Conservation (phyloP, 2,888 invertebrate genomes). For the Sarcophaga rosellei region DNA sequence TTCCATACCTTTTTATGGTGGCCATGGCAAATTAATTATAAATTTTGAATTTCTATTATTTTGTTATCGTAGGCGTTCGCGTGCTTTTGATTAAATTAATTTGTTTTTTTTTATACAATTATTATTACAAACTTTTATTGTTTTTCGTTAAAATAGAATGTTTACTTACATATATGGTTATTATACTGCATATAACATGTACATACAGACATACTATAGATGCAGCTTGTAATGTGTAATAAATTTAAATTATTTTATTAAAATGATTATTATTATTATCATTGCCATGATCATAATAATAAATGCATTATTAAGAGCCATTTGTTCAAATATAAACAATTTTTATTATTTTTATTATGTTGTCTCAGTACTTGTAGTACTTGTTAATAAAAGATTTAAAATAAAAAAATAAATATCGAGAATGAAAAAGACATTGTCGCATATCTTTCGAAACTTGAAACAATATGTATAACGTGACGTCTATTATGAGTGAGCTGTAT, state of each 20-base stretch:
- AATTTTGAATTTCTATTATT: not conserved
- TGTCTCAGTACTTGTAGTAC: not conserved
- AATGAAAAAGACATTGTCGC: too few relatives aligned
- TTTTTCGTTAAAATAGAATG: not conserved
- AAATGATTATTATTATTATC: constrained; percentile 5
- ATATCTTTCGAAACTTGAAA: too few relatives aligned
- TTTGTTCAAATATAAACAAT: not conserved
- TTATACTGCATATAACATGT: too few relatives aligned
- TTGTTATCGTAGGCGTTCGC: constrained; percentile 55
- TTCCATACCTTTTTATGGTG: not conserved
- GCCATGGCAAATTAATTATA: constrained; percentile 2
- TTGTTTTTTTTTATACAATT: constrained; percentile 21
- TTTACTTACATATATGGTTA: too few relatives aligned
- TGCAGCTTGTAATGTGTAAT: too few relatives aligned
- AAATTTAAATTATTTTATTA: constrained; percentile 20
- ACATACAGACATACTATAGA: too few relatives aligned
- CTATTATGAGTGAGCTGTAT: too few relatives aligned
- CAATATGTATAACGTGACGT: too few relatives aligned
- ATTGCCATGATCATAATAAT: not conserved
- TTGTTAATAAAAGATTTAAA: too few relatives aligned
- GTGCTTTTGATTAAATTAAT: constrained; percentile 53
- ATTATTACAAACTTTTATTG: not conserved
- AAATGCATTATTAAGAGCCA: constrained; percentile 15
- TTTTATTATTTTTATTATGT: not conserved
- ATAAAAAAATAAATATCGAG: too few relatives aligned